Base-by-base conservation (phyloP, 2,888 invertebrate genomes). In the Cephonodes hylas region DNA sequence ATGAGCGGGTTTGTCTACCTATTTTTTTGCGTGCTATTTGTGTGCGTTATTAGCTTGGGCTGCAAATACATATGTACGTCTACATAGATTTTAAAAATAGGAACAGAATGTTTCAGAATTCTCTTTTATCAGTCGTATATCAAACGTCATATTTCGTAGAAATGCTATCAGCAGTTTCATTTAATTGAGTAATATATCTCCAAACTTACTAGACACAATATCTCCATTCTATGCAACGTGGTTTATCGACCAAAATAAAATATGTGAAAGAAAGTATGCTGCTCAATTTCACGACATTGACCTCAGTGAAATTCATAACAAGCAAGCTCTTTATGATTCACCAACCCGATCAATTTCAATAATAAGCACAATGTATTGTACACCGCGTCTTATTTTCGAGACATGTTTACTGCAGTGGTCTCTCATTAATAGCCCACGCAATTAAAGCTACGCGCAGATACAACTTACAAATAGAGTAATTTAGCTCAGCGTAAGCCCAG, bases 1-100 rank as follows among this genome's bases (percentile, higher is more conserved):
- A 72, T 71, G 63, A 66, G 59, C 61, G 42, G 63, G 46, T 66
- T 57, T 64, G 66, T 67, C 62, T 66, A 66, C 68, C 27, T 18
- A 18, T 53, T 53, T 31, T 53, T n/a, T n/a, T n/a, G n/a, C n/a
- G n/a, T n/a, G n/a, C 53, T 31, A 31, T 53, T 8, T 53, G 18
- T 23, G 5, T 53, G 8, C 27, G 8, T 53, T 18, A 18, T 48
- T 25, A 6, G 25, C n/a, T 1, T 4, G 18, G 10, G 27, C 8
- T 18, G 27, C 4, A 13, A 3, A 15, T 15, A 6, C n/a, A n/a
- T n/a, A n/a, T n/a, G n/a, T n/a, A n/a, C 15, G 7, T 31, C 10
- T 7, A 8, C 31, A 18, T 15, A 8, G 18, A 10, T 27, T 27
- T 15, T 15, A 6, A 25, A 53, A 31, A 27, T 18, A 15, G 8